Evolutionary conservation across 2,797 vertebrate genomes (phyloP).

Genomic region (Gouania willdenowi): DNA sequence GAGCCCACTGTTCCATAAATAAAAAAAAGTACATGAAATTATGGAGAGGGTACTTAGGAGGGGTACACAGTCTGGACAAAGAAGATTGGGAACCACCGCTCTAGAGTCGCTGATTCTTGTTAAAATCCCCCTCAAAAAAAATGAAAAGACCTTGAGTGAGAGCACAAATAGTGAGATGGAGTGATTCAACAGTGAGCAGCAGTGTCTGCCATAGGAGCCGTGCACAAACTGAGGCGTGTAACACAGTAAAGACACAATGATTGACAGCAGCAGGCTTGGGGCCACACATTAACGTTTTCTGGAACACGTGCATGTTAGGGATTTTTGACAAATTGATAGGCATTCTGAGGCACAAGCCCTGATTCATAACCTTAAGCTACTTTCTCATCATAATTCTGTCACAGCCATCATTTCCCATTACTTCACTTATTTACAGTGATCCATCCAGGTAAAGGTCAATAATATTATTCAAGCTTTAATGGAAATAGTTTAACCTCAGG

Average conservation of each 20-base stretch:
- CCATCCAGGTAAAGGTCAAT: conserved; percentile 67
- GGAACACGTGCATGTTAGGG: conserved; percentile 43
- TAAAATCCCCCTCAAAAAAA: conserved; percentile 30
- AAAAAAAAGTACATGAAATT: no score
- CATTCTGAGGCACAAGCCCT: conserved; percentile 51
- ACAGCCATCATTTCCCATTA: conserved; percentile 56
- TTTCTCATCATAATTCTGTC: conserved; percentile 68
- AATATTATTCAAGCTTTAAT: conserved; percentile 73
- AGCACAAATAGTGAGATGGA: conserved; percentile 24
- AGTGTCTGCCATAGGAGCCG: conserved; percentile 39
- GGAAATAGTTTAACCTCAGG: conserved; percentile 64
- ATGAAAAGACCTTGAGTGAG: conserved; percentile 14
- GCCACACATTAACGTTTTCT: conserved; percentile 41
- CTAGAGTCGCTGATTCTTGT: conserved; percentile 37
- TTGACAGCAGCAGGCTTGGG: conserved; percentile 47
- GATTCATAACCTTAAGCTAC: conserved; percentile 62
- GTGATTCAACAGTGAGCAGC: conserved; percentile 17
- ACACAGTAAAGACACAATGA: conserved; percentile 45
- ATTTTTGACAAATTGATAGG: conserved; percentile 69
- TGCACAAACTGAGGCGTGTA: conserved; percentile 25
- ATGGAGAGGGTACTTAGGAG: no score
- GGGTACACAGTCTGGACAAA: no score
- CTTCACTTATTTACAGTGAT: conserved; percentile 68
- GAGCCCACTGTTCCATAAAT: no score
- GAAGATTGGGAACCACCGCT: no score